Percentiles rank a stretch among this genome's conserved stretches.
phyloP scores from a whole-genome alignment of 2,888 invertebrate species.

The Amphiduros pacificus region DNA sequence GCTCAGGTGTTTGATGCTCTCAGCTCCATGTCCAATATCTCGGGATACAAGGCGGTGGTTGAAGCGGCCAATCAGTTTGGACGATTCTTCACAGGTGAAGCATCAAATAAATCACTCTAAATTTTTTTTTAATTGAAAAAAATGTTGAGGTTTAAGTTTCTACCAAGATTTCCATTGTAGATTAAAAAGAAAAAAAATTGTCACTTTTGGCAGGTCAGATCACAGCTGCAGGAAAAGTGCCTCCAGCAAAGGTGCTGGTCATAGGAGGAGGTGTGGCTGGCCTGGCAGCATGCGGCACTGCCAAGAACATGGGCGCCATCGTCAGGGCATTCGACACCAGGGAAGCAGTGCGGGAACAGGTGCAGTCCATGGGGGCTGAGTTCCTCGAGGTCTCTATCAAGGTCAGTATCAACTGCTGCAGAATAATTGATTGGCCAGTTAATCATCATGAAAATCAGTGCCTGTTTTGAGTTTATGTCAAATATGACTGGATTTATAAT shows the following conservation, averaged over 20 bases:
- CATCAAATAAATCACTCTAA: neutral
- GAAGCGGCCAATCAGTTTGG: constrained; percentile 88
- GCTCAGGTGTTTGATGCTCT: constrained; percentile 89
- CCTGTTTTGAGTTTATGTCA: no score
- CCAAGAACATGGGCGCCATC: constrained; percentile 84
- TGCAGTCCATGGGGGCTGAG: constrained; percentile 85
- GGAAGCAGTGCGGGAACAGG: constrained; percentile 67
- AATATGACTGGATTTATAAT: no score
- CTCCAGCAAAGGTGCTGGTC: constrained; percentile 84
- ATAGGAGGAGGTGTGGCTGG: constrained; percentile 91
- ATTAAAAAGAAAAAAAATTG: neutral
- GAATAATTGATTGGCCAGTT: no score
- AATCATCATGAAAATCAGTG: no score
- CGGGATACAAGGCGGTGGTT: constrained; percentile 82
- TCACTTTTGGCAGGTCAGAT: constrained; percentile 71
- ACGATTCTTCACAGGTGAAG: constrained; percentile 80
- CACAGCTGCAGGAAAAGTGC: constrained; percentile 84
- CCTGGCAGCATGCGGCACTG: constrained; percentile 81
- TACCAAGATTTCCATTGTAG: neutral
- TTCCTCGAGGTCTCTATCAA: constrained; percentile 78
- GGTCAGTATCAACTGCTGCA: constrained; percentile 60
- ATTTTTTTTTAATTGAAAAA: neutral
- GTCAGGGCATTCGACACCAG: constrained; percentile 86
- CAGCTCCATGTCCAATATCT: constrained; percentile 87
- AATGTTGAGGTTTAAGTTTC: no score